phyloP scores from a whole-genome alignment of 2,888 invertebrate genomes.

The Gnatocerus cornutus region DNA sequence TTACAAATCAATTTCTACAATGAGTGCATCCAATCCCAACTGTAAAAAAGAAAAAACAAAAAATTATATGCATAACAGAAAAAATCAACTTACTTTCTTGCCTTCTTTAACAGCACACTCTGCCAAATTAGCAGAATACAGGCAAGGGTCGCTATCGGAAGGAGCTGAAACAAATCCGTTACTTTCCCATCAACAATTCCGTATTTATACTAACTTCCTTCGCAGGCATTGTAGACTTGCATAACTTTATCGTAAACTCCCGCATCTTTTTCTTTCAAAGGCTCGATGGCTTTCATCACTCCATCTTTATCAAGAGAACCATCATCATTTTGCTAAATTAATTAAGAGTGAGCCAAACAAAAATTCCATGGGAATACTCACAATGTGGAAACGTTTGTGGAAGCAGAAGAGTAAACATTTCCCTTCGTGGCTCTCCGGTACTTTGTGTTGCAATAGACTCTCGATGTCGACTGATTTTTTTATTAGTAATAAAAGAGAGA shows the following conservation, averaged over 20 bases:
- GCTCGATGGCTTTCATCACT: slow-evolving; percentile 19
- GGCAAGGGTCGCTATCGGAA: slow-evolving; percentile 44
- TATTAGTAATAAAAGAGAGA: background rate
- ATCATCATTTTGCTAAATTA: slow-evolving; percentile 50
- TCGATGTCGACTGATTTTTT: slow-evolving; percentile 41
- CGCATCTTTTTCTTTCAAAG: slow-evolving; percentile 47
- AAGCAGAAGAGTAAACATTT: slow-evolving; percentile 50
- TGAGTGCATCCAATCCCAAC: background rate
- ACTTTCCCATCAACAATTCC: background rate
- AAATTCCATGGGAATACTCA: slow-evolving; percentile 3
- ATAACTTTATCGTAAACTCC: slow-evolving; percentile 51
- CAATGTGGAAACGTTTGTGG: slow-evolving; percentile 45
- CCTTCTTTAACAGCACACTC: slow-evolving; percentile 38
- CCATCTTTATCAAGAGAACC: slow-evolving; percentile 50
- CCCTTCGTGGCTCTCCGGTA: slow-evolving; percentile 47
- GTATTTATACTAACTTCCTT: background rate
- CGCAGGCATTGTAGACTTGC: slow-evolving; percentile 37
- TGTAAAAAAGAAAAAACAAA: background rate
- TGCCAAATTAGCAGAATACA: slow-evolving; percentile 40
- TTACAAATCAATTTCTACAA: background rate
- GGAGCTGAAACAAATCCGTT: slow-evolving; percentile 41
- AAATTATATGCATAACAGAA: background rate
- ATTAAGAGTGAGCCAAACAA: background rate
- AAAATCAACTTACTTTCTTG: slow-evolving; percentile 18
- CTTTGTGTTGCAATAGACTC: slow-evolving; percentile 36